A percentile compares a stretch with the other conserved stretches of the same genome.
Evolutionary conservation across 37 sponge, comb jelly and placozoan genomes (phyloP).

Genomic region (Cliona cf. orientalis): DNA sequence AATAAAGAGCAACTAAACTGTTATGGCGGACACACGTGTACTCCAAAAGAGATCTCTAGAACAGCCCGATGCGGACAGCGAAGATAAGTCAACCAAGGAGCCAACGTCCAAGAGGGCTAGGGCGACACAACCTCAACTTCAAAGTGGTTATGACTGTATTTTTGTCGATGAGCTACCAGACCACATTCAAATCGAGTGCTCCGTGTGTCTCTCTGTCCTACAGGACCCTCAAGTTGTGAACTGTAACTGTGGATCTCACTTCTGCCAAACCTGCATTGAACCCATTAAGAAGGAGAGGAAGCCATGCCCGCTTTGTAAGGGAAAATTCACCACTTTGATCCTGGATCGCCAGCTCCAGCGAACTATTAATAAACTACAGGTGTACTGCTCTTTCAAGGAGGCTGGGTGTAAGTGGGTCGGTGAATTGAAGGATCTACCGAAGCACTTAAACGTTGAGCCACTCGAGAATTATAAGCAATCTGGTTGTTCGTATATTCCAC

Average conservation of each 20-base stretch:
- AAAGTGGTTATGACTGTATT: too few relatives aligned
- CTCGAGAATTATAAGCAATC: neutral
- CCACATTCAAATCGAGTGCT: neutral
- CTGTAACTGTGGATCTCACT: neutral
- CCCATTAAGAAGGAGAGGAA: neutral
- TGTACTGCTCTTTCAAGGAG: neutral
- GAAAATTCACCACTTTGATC: neutral
- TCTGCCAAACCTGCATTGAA: neutral
- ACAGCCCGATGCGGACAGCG: too few relatives aligned
- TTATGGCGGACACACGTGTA: too few relatives aligned
- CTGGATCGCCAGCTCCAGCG: neutral
- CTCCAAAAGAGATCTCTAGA: too few relatives aligned
- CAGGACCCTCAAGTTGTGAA: neutral
- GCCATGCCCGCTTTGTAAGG: neutral
- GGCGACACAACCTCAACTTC: too few relatives aligned
- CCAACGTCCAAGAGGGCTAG: too few relatives aligned
- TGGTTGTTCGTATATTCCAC: neutral
- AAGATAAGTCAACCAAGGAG: too few relatives aligned
- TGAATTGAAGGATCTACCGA: neutral
- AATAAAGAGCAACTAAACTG: too few relatives aligned
- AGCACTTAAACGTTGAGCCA: neutral
- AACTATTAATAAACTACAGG: neutral
- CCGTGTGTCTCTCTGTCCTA: neutral
- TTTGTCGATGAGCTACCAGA: neutral
- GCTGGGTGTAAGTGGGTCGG: neutral